These are phyloP conservation scores for Rhinopomastus cyanomelas DNA, from an alignment of 2,113 vertebrate genomes.

Conservation along the genomic window DNA sequence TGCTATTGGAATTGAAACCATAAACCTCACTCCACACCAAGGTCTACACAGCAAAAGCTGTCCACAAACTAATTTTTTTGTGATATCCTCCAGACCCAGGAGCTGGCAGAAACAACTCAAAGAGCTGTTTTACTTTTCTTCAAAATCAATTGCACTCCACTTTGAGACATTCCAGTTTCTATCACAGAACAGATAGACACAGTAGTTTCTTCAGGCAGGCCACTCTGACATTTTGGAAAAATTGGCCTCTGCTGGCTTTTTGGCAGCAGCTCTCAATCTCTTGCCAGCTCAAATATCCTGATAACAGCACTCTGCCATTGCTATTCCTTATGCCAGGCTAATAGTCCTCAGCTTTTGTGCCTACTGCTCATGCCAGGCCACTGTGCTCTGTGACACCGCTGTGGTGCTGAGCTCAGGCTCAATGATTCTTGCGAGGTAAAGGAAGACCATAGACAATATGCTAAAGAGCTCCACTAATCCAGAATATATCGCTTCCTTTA, in stretches of 20 bases:
- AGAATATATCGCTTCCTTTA: not conserved
- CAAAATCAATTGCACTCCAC: not conserved
- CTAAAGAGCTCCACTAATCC: constrained; percentile 17
- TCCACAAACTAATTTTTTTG: not conserved
- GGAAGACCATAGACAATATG: not conserved
- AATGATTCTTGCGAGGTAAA: constrained; percentile 22
- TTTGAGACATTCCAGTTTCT: not conserved
- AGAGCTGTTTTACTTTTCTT: not conserved
- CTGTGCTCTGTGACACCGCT: not conserved
- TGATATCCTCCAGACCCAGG: not conserved
- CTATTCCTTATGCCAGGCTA: not conserved
- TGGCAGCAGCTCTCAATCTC: not conserved
- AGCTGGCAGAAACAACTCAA: not conserved
- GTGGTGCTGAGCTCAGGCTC: not conserved
- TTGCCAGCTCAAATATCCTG: constrained; percentile 7
- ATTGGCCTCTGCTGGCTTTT: not conserved
- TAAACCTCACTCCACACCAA: not conserved
- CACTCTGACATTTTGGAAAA: not conserved
- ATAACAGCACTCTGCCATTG: not conserved
- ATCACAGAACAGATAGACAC: not conserved
- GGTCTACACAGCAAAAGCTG: not conserved
- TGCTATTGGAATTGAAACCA: not conserved
- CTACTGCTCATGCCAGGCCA: not conserved
- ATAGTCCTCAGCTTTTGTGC: not conserved
- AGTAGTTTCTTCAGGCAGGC: not conserved